Evolutionary conservation across 2,888 invertebrate genomes (phyloP).

Genomic region (Ypsolopha sequella): DNA sequence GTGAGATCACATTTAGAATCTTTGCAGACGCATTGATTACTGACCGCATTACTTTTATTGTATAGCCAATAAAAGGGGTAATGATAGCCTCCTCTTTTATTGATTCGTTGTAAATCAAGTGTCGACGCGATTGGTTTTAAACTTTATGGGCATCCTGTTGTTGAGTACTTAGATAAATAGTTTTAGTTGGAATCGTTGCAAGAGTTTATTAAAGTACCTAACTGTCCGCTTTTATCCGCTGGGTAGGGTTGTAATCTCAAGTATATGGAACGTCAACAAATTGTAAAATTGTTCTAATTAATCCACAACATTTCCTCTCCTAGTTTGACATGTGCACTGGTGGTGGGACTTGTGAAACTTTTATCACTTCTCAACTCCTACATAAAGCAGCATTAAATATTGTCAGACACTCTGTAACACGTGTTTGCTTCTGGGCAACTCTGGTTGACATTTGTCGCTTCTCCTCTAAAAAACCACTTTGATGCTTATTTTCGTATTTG

Average conservation of each 20-base stretch:
- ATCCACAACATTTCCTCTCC: neutral
- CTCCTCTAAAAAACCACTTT: slow-evolving; percentile 62
- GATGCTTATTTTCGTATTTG: slow-evolving; percentile 68
- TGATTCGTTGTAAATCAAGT: slow-evolving; percentile 66
- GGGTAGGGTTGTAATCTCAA: neutral
- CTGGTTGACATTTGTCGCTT: slow-evolving; percentile 60
- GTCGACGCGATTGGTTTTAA: slow-evolving; percentile 61
- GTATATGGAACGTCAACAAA: neutral
- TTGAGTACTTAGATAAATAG: slow-evolving; percentile 36
- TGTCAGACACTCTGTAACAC: slow-evolving; percentile 66
- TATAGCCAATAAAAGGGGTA: slow-evolving; percentile 58
- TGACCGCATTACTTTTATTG: slow-evolving; percentile 62
- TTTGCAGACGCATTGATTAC: slow-evolving; percentile 28
- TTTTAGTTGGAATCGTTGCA: slow-evolving; percentile 10
- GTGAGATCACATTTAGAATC: neutral
- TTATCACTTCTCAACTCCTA: neutral
- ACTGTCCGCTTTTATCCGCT: slow-evolving; percentile 10
- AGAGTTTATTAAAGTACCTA: slow-evolving; percentile 42
- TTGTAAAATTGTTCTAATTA: neutral
- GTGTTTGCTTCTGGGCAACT: slow-evolving; percentile 54
- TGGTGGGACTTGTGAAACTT: neutral
- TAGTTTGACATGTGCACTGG: neutral
- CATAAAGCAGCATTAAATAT: slow-evolving; percentile 64
- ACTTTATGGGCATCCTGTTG: slow-evolving; percentile 57
- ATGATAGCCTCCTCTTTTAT: slow-evolving; percentile 65